Base-by-base conservation (phyloP, 2,113 vertebrate genomes). In the Phodopus roborovskii region DNA sequence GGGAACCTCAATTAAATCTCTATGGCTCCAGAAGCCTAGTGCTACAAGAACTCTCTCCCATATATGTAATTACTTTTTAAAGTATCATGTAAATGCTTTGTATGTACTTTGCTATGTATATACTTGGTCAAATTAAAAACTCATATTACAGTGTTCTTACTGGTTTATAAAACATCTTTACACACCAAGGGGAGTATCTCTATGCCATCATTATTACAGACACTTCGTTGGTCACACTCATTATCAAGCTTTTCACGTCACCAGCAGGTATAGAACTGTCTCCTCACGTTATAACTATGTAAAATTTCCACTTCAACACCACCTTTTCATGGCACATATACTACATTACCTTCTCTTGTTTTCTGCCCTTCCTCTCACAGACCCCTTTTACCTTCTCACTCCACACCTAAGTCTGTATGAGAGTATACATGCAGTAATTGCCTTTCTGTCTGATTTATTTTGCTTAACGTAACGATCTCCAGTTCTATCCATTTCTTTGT, bases 1-100 rank as follows among this genome's bases (percentile, higher is more conserved):
- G 24, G 73, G 53, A 91, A 91, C 85, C 13, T n/a, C 77, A 81
- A n/a, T 75, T 79, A 75, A 71, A 82, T 68, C 70, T 85, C 94
- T 92, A 86, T 66, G 66, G 86, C 28, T 77, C 30, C 5, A 88
- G 62, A 75, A 60, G 60, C 8, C 3, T 64, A 42, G 77, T 39
- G 86, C 33, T 50, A 19, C 36, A 73, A 94, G 75, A 85, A 8
- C 17, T 19, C 24, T 39, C 62, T 50, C 26, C 9, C 26, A 45
- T 45, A 20, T 33, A 45, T 30, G n/a, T 19, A 62, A 62, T 42
- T 30, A 45, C 26, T 42, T 45, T 64, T 64, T 30, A 45, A 42
- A 24, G 39, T 64, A 33, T 33, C 16, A 64, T 48, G 45, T 4
- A 53, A 87, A n/a, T 26, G 16, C 33, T 48, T 33, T 70, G 20